Evolutionary conservation across 2,113 vertebrate species (phyloP), one percentile per base, ranked within the genome.

Genomic region (Anhinga rufa): DNA sequence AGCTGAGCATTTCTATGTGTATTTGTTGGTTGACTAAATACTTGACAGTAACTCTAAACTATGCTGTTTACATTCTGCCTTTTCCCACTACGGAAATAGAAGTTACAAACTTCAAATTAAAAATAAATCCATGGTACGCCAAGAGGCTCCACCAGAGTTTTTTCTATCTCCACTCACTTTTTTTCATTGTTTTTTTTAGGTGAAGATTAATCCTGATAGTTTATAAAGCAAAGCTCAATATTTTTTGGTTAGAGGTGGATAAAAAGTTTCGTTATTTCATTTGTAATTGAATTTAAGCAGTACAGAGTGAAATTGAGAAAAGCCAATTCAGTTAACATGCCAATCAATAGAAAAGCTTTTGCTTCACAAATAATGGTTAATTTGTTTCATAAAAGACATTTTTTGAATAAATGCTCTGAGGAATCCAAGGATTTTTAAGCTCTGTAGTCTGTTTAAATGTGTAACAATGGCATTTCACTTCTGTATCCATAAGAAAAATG

Each of bases 261-360:
- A 94, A 87, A 93, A 69, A 24, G 25, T 19, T 78, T 93, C n/a
- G 68, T 92, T 81, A 52, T 92, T 96, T 96, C 34, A 75, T 96
- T 66, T 81, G 10, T 65, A 82, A 55, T 26, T 88, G 44, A 97
- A 58, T 84, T 86, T 85, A 70, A 81, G 29, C 14, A 71, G 10
- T 66, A 79, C 29, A 81, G 16, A 54, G 22, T 77, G 17, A 90
- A 95, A 88, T 10, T 69, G 14, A 80, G 54, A 86, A 68, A 90
- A 68, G 7, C 2, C 4, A 90, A 69, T 84, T 91, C 32, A 40
- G 5, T 49, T 77, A 82, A 71, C 7, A 62, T 40, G n/a, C 4
- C 32, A 66, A 85, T 86, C 74, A 77, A 80, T 44, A 60, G 9
- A 36, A 84, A 93, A 83, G 28, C 2, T 40, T 94, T 93, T 17